phyloP scores from a whole-genome alignment of 2,888 invertebrate species.

The Zygaena filipendulae region DNA sequence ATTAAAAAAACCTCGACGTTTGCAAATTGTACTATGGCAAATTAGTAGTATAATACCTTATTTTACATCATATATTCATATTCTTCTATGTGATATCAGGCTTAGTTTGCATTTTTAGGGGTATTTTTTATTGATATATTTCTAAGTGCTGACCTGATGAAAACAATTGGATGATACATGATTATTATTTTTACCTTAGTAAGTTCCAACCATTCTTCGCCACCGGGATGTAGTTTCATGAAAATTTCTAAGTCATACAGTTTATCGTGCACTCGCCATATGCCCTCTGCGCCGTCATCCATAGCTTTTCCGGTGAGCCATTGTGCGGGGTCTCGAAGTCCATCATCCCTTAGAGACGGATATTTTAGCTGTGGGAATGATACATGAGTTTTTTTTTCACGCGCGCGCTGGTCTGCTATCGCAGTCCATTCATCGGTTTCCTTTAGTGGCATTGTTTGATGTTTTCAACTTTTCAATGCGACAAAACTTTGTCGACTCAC shows the following conservation, averaged over 20 bases:
- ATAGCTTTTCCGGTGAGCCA: constrained; percentile 74
- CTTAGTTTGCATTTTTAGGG: no score
- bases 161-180: no score
- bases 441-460: no score
- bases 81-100: no score
- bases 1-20: no score
- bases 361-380: constrained; percentile 64
- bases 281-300: constrained; percentile 79
- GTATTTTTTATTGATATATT: no score
- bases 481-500: no score
- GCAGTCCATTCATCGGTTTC: not conserved
- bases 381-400: constrained; percentile 49
- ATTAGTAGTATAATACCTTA: no score
- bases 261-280: constrained; percentile 80
- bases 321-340: constrained; percentile 46
- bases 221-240: constrained; percentile 85
- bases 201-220: constrained; percentile 77
- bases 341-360: constrained; percentile 55
- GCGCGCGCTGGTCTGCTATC: constrained; percentile 29
- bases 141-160: no score
- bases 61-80: no score
- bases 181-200: constrained; percentile 77
- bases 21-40: no score
- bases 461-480: no score
- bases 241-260: constrained; percentile 89